A percentile compares a stretch with the other conserved stretches of the same genome.
phyloP scores from a whole-genome alignment of 1,140 invertebrate species.

The Prorops nasuta region DNA sequence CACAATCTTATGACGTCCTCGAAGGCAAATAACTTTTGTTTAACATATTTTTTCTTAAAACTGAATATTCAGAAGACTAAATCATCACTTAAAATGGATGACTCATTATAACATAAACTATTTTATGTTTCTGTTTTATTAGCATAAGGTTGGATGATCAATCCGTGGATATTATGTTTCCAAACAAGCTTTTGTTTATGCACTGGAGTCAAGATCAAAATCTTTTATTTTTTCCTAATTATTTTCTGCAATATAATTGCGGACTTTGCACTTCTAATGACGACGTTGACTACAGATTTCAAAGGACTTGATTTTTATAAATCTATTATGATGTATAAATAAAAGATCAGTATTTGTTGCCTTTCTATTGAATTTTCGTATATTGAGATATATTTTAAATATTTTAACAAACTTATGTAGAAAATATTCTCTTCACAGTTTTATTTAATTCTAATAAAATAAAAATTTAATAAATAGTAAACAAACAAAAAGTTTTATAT shows the following conservation, averaged over 20 bases:
- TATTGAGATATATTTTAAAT: background rate
- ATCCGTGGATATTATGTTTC: slow-evolving; percentile 41
- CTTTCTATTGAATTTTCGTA: background rate
- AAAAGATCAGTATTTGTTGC: background rate
- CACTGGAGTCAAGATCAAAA: slow-evolving; percentile 50
- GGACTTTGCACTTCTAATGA: slow-evolving; percentile 41
- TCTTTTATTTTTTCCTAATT: slow-evolving; percentile 49
- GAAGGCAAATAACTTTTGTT: too few species aligned
- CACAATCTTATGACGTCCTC: too few species aligned
- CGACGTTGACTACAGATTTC: background rate
- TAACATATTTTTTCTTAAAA: background rate
- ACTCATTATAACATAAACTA: too few species aligned
- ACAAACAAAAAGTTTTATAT: background rate
- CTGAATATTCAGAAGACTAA: background rate
- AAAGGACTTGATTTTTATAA: slow-evolving; percentile 2
- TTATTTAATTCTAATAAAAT: background rate
- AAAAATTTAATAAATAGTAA: background rate
- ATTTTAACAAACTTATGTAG: background rate
- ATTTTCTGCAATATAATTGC: slow-evolving; percentile 48
- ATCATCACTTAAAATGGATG: background rate
- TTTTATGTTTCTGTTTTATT: slow-evolving; percentile 30
- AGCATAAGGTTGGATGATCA: slow-evolving; percentile 40
- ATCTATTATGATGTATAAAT: background rate
- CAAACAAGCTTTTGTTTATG: slow-evolving; percentile 42
- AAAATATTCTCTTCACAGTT: background rate